Percentiles rank a stretch among this genome's conserved stretches.
These are phyloP conservation scores for Anseranas semipalmata DNA, from an alignment of 2,113 vertebrate genomes.

Conservation along the genomic window DNA sequence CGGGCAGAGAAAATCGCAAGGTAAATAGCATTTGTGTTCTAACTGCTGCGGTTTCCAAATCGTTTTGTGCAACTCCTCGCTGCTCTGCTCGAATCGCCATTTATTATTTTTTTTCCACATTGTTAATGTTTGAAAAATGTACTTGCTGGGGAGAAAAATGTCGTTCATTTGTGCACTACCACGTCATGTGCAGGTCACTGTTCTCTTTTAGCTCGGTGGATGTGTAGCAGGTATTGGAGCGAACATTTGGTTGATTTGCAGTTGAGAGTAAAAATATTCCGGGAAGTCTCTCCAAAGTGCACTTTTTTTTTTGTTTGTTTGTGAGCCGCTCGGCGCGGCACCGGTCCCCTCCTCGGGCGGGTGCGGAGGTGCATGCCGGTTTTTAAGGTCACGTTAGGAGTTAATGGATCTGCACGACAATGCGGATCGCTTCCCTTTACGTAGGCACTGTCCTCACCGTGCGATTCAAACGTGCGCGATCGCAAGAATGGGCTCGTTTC, in stretches of 20 bases:
- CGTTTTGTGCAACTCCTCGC: not conserved
- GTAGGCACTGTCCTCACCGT: not conserved
- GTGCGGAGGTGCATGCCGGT: not conserved
- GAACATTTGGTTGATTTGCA: slow-evolving; percentile 6
- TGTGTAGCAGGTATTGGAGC: not conserved
- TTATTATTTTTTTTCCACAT: not conserved
- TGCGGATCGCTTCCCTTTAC: not conserved
- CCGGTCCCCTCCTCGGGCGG: not conserved
- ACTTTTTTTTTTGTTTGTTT: no score
- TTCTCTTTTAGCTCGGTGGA: not conserved
- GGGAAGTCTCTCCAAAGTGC: not conserved
- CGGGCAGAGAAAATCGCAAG: slow-evolving; percentile 53
- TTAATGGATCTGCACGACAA: not conserved
- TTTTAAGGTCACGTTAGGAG: not conserved
- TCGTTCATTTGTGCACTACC: not conserved
- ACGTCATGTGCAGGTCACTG: not conserved
- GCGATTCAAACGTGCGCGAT: not conserved
- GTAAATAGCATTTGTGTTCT: slow-evolving; percentile 56
- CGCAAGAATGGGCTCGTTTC: not conserved
- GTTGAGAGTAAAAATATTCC: not conserved
- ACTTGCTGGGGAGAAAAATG: slow-evolving; percentile 1
- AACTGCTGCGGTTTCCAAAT: slow-evolving; percentile 23
- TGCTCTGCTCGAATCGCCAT: slow-evolving; percentile 34
- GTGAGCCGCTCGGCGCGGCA: no score
- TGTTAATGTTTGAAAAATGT: slow-evolving; percentile 37